Evolutionary conservation across 2,888 invertebrate species (phyloP), one percentile per base, ranked within the genome.

Genomic region (Zhuqinia jingwanae): DNA sequence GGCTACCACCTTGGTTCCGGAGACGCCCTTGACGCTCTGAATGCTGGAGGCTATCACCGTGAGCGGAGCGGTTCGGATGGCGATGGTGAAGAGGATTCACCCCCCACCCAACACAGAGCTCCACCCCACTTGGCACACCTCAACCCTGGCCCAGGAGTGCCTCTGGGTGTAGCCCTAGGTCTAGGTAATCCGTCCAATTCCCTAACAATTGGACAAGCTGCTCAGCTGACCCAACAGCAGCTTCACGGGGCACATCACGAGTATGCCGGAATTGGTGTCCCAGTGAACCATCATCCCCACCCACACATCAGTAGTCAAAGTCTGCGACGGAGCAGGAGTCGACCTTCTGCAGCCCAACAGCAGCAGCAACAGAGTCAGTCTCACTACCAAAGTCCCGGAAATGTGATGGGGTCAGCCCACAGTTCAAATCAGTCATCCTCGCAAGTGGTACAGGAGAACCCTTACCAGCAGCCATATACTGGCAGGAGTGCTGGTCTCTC

Each of bases 61-160:
- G 89, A 90, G 45, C 94, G 95, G 93, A 95, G 95, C 93, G 95
- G 95, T 93, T 94, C 94, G 91, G 96, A 96, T 93, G 95, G 96
- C 92, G 96, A 96, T 92, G 94, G 94, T 90, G 93, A 91, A 75
- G 89, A 90, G 53, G 90, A 90, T 50, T 88, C 89, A 0, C 89
- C 91, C 10, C 90, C 89, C 10, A 84, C 88, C 0, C 85, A 87
- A 13, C 90, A 90, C 70, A 78, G 89, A 36, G 88, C 85, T 11
- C 84, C 84, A 3, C 89, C 82, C 63, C 79, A 78, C 30, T 70
- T 82, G 6, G 53, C 70, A 0, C 83, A 77, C 50, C 47, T 83
- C 92, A 91, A 92, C 92, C 87, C 92, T 89, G 76, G 76, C 5
- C 92, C 92, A 89, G 92, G 92, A 53, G 92, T 91, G 73, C 91